Evolutionary conservation across 37 sponge, comb jelly and placozoan species (phyloP).

Genomic region (Trichoplax adhaerens): DNA sequence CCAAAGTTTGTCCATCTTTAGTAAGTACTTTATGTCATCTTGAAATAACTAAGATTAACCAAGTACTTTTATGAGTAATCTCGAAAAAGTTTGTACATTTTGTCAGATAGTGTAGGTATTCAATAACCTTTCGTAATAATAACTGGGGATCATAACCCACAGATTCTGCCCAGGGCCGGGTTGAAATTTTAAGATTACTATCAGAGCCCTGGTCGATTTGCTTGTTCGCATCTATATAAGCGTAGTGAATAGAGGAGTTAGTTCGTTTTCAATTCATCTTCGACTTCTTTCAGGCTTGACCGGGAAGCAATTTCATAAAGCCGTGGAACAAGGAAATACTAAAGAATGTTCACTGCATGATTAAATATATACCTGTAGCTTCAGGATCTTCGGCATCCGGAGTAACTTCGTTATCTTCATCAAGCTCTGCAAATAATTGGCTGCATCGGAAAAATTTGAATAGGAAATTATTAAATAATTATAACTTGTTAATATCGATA

Average conservation of each 20-base stretch:
- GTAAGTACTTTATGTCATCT: conserved; percentile 73
- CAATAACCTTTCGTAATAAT: conserved; percentile 56
- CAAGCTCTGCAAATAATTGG: conserved; percentile 94
- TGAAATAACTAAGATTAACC: conserved; percentile 38
- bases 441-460: background rate
- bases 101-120: background rate
- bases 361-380: conserved; percentile 7
- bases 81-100: background rate
- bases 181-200: conserved; percentile 42
- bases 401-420: conserved; percentile 92
- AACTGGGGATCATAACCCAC: conserved; percentile 49
- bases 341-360: background rate
- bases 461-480: background rate
- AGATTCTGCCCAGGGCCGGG: conserved; percentile 67
- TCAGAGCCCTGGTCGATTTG: conserved; percentile 1
- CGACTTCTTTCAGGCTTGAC: background rate
- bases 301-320: background rate
- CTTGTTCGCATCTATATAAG: conserved; percentile 3
- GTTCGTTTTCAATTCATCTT: background rate
- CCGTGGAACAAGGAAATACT: background rate
- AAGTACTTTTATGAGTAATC: background rate
- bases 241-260: background rate
- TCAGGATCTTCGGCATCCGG: conserved; percentile 81
- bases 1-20: conserved; percentile 96
- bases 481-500: background rate